Percentiles rank a stretch among this genome's conserved stretches.
phyloP scores from a whole-genome alignment of 2,888 invertebrate genomes.

The Macaria liturata region DNA sequence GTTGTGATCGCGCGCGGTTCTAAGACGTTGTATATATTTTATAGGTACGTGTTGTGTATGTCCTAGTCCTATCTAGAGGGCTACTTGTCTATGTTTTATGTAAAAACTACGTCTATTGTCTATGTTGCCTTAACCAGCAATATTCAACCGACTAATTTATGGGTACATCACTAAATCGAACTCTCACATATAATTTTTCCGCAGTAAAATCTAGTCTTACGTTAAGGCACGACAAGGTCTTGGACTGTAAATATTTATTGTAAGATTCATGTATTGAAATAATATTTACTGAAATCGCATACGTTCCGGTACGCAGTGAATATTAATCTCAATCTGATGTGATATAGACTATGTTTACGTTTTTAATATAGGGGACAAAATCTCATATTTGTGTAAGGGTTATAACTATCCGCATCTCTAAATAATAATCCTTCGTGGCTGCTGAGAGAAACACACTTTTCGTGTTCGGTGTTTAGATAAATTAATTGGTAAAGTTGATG shows the following conservation, averaged over 20 bases:
- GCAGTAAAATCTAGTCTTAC: slow-evolving; percentile 83
- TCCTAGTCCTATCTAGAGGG: slow-evolving; percentile 44
- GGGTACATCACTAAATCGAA: slow-evolving; percentile 50
- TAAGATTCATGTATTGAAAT: slow-evolving; percentile 65
- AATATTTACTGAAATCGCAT: slow-evolving; percentile 61
- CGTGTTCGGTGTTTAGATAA: slow-evolving; percentile 55
- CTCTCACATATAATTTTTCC: slow-evolving; percentile 66
- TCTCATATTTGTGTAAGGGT: slow-evolving; percentile 61
- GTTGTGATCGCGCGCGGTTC: slow-evolving; percentile 45
- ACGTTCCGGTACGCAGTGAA: slow-evolving; percentile 57
- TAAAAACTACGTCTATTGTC: slow-evolving; percentile 49
- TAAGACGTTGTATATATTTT: slow-evolving; percentile 57
- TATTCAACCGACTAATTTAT: slow-evolving; percentile 45
- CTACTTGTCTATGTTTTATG: slow-evolving; percentile 43
- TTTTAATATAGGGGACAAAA: slow-evolving; percentile 67
- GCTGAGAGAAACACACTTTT: slow-evolving; percentile 63
- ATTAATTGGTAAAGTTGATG: slow-evolving; percentile 46
- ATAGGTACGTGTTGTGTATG: slow-evolving; percentile 40
- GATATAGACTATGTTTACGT: slow-evolving; percentile 68
- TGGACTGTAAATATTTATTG: slow-evolving; percentile 73
- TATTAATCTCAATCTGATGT: slow-evolving; percentile 71
- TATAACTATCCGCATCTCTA: slow-evolving; percentile 45
- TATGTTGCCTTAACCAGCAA: slow-evolving; percentile 53
- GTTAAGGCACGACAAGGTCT: slow-evolving; percentile 75
- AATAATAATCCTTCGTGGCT: slow-evolving; percentile 45